Base-by-base conservation (phyloP, 2,888 invertebrate genomes). In the Cheilosia vernalis region DNA sequence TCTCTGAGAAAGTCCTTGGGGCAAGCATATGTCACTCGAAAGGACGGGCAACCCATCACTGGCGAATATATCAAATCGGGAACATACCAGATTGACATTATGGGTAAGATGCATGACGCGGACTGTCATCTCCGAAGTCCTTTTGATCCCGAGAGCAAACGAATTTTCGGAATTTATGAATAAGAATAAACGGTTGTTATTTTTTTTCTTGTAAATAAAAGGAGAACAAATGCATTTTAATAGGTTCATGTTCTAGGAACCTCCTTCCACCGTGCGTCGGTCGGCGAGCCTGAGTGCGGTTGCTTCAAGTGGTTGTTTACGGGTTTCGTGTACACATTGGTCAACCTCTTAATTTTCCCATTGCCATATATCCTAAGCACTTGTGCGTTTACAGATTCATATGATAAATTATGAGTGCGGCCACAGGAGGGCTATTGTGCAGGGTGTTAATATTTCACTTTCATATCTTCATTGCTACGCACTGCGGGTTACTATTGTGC, bases 141-240 rank as follows among this genome's bases (percentile, higher is more conserved):
- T 0, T 98, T 98, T 89, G 97, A 98, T 92, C 96, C 97, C 0
- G 93, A 93, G 64, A 95, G 96, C 69, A 95, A 95, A 89, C 93
- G 97, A 87, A 92, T 96, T 63, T 92, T 95, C 58, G 97, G 97
- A 21, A 94, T 94, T 88, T 95, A 95, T 88, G 84, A 87, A 79
- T 88, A 88, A 69, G 47, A 33, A 47, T 33, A 15, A 42, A 88
- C 64, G 10, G 44, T 17, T 51, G 21, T 19, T 51, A 13, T 51
- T 13, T 17, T 33, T 42, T 42, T 61, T 42, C 24, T 42, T 19
- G n/a, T n/a, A 24, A 51, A 51, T 27, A 21, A 21, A 17, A 21
- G 13, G 24, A 51, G 15, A 24, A 13, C 4, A 13, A 37, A 27
- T 51, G 21, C 4, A 51, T 51, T 67, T 79, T 84, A 49, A 84